phyloP scores from a whole-genome alignment of 2,888 invertebrate genomes.

The Yponomeuta plumbellus region DNA sequence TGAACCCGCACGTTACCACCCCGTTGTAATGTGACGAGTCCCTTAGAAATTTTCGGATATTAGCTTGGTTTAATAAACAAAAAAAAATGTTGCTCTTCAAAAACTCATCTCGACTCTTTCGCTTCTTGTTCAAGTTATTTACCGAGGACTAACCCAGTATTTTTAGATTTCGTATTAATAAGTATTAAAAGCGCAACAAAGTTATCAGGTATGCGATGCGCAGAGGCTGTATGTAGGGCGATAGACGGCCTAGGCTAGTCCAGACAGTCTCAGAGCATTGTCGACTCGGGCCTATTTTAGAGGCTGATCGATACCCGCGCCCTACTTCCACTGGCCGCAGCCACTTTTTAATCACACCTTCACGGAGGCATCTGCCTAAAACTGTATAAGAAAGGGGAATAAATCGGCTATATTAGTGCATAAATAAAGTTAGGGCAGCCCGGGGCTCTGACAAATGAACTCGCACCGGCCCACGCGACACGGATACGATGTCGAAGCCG shows the following conservation, averaged over 20 bases:
- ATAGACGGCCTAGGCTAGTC: constrained; percentile 45
- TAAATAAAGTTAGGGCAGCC: constrained; percentile 17
- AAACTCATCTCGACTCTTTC: too few species aligned
- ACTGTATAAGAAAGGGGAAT: constrained; percentile 5
- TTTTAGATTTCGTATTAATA: background rate
- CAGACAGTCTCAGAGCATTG: constrained; percentile 47
- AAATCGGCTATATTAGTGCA: constrained; percentile 15
- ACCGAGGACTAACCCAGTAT: too few species aligned
- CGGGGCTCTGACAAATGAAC: constrained; percentile 51
- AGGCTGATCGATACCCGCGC: constrained; percentile 65
- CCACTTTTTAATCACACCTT: constrained; percentile 43
- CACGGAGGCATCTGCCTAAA: constrained; percentile 24
- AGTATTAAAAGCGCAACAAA: background rate
- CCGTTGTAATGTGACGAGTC: too few species aligned
- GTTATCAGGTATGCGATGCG: background rate
- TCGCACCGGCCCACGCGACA: constrained; percentile 47
- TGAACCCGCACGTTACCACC: too few species aligned
- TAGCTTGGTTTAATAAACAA: too few species aligned
- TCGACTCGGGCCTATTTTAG: constrained; percentile 58
- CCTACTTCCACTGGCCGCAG: constrained; percentile 58
- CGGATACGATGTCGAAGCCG: constrained; percentile 42
- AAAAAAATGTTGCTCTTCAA: too few species aligned
- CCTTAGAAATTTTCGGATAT: too few species aligned
- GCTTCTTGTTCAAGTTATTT: too few species aligned
- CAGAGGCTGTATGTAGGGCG: constrained; percentile 32